Evolutionary conservation across 2,113 vertebrate genomes (phyloP), one percentile per base, ranked within the genome.

Genomic region (Anolis carolinensis): DNA sequence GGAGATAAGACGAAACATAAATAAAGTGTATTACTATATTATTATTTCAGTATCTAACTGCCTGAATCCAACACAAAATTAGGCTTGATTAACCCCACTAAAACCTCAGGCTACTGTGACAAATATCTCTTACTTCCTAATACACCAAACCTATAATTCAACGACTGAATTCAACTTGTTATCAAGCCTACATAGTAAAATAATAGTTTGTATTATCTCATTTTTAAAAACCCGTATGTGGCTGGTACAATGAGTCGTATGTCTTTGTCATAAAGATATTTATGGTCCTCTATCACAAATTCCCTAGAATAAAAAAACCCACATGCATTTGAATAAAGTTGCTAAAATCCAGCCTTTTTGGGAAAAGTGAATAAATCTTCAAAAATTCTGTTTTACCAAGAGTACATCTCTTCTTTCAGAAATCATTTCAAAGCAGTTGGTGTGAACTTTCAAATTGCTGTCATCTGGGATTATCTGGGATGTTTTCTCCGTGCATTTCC

Each of bases 281-380:
- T 68, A 30, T 30, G 65, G 7, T 30, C 27, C 9, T 27, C 32
- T 3, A 11, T 11, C 44, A 30, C 73, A 75, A 36, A 11, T 59
- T 55, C 44, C 5, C 25, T 2, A 4, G 50, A 32, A 5, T 10
- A 62, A 23, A 32, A 34, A 21, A 39, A 83, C 32, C 39, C 3
- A 63, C 27, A 59, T 18, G 34, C n/a, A 73, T 25, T 73, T 32
- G 55, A 83, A 62, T 74, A 63, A 82, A 73, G 68, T 50, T 72
- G 50, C 11, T 71, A 82, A 82, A 82, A 73, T 34, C 79, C 36
- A 20, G 79, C 32, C 68, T 81, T 81, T 68, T 81, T 81, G 44
- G 63, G 48, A 81, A 25, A 79, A 34, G 62, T 36, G 21, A 63
- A 79, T 65, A 63, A 67, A 67, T 62, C 36, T 65, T 39, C 79